Evolutionary conservation across 2,797 vertebrate genomes (phyloP), one percentile per base, ranked within the genome.

Genomic region (Pangasius krempfi): DNA sequence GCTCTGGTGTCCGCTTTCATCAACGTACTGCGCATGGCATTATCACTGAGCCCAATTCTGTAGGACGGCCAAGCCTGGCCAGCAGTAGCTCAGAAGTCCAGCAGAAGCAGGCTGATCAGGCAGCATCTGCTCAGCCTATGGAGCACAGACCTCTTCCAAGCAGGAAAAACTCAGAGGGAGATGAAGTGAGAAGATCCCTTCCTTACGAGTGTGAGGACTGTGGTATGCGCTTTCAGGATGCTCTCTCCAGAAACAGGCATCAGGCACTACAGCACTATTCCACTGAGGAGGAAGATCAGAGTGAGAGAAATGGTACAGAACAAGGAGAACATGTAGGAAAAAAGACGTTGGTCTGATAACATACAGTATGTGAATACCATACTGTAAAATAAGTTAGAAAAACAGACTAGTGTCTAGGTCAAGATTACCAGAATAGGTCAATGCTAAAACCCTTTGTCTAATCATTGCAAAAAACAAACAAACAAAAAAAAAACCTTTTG

Each of bases 1-100:
- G 95, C 50, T 96, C 96, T 0, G 96, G 96, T 1, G 95, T 97
- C 89, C 95, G 96, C 88, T 97, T 96, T 91, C 96, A 97, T 92
- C 94, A 96, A 76, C 95, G 95, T 50, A 96, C 95, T 0, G 95
- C 95, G 68, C 96, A 96, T 37, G 95, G 96, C 0, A 91, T 95
- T 79, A 56, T 92, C 20, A 92, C 92, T 0, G 95, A 96, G 37
- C 91, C 92, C 0, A 87, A 86, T 0, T 90, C 93, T 12, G 93
- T 90, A 1, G 94, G 91, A 18, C 88, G 93, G 3, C 88, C 93
- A 2, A 92, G 92, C 47, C 91, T 87, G 22, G 88, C 84, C 73
- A 47, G 30, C 22, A 50, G 62, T 37, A 37, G 16, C 70, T 83
- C 87, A 70, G 85, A 83, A 10, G 50, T 84, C 22, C 86, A 86